phyloP scores from a whole-genome alignment of 2,888 invertebrate genomes.

The Margaritifera margaritifera region DNA sequence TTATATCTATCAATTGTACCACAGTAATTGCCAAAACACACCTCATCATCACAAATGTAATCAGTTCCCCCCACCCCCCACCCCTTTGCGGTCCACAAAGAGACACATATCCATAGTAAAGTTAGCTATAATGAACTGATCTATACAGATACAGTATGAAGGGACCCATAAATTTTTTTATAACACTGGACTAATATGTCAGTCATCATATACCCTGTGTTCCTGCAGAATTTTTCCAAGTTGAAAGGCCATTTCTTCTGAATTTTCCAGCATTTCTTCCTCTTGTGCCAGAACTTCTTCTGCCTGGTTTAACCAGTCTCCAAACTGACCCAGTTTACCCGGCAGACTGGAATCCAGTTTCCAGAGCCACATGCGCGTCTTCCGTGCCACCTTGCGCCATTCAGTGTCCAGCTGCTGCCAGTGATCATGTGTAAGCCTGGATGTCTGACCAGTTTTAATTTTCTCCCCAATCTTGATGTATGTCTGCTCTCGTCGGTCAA shows the following conservation, averaged over 20 bases:
- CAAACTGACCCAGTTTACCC: slow-evolving; percentile 88
- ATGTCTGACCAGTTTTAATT: slow-evolving; percentile 85
- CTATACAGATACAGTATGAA: too few species aligned
- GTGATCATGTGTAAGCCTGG: slow-evolving; percentile 87
- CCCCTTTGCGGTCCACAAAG: too few species aligned
- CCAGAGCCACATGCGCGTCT: slow-evolving; percentile 83
- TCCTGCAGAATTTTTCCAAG: slow-evolving; percentile 75
- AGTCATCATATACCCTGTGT: slow-evolving; percentile 78
- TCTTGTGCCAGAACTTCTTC: slow-evolving; percentile 64
- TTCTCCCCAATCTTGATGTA: slow-evolving; percentile 86
- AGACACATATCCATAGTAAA: too few species aligned
- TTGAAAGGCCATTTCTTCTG: slow-evolving; percentile 78
- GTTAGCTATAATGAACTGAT: too few species aligned
- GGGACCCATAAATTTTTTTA: too few species aligned
- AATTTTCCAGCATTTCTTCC: slow-evolving; percentile 77
- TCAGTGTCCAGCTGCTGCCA: slow-evolving; percentile 87
- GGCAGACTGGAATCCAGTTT: slow-evolving; percentile 88
- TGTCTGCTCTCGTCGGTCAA: slow-evolving; percentile 81
- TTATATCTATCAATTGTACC: too few species aligned
- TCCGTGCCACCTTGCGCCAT: slow-evolving; percentile 85
- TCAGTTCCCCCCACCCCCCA: too few species aligned
- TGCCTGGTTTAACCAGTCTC: slow-evolving; percentile 92
- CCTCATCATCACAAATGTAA: too few species aligned
- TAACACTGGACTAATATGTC: background rate
- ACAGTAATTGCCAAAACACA: too few species aligned